Evolutionary conservation across 53 echinoderm and acorn worm genomes (phyloP).

Genomic region (Temnopleurus reevesii): DNA sequence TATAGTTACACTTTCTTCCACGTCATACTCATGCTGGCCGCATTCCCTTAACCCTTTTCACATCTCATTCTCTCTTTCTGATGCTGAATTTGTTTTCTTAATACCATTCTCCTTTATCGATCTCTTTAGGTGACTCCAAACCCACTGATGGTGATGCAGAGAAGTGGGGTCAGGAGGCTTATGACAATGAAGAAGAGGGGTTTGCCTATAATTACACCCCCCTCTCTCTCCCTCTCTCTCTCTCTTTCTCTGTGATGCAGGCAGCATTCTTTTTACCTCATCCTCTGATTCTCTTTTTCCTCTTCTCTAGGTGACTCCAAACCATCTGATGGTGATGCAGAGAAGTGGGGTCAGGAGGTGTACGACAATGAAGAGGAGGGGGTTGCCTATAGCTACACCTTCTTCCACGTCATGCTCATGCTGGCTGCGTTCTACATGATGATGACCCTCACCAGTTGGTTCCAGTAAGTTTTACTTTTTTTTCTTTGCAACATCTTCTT

Average conservation of each 20-base stretch:
- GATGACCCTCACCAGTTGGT: conserved; percentile 69
- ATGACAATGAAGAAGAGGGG: conserved; percentile 86
- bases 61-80: not conserved
- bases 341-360: conserved; percentile 73
- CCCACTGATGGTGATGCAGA: conserved; percentile 61
- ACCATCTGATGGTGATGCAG: conserved; percentile 57
- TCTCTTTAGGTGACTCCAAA: conserved; percentile 22
- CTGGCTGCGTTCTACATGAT: conserved; percentile 85
- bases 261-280: no score
- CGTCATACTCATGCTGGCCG: conserved; percentile 92
- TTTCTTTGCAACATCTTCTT: no score
- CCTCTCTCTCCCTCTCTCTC: conserved; percentile 87
- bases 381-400: conserved; percentile 93
- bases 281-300: no score
- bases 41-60: conserved; percentile 51
- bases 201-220: conserved; percentile 94
- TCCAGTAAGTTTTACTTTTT: conserved; percentile 66
- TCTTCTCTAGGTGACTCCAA: conserved; percentile 9
- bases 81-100: no score
- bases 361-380: conserved; percentile 91
- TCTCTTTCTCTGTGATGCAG: conserved; percentile 10
- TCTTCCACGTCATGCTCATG: conserved; percentile 96
- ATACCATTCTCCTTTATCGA: not conserved
- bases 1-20: conserved; percentile 99
- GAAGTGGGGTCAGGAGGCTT: conserved; percentile 73